phyloP scores from a whole-genome alignment of 2,888 invertebrate species.

The Eulithis prunata region DNA sequence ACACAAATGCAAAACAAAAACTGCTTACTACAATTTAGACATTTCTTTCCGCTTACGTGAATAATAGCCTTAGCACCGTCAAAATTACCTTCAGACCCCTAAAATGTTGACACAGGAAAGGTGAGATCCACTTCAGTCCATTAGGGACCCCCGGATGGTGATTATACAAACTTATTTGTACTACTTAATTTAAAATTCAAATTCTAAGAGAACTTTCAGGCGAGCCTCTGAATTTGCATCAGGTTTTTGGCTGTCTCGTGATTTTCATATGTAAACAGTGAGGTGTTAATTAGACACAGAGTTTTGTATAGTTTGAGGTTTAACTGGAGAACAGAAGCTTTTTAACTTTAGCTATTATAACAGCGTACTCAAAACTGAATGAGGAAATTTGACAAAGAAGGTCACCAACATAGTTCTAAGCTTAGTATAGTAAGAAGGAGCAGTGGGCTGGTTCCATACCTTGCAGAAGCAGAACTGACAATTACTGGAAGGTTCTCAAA shows the following conservation, averaged over 20 bases:
- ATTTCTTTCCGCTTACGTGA: neutral
- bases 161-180: slow-evolving; percentile 69
- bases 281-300: slow-evolving; percentile 11
- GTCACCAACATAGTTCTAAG: too few species aligned
- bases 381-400: too few species aligned
- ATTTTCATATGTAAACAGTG: slow-evolving; percentile 56
- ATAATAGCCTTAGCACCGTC: slow-evolving; percentile 7
- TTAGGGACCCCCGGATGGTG: slow-evolving; percentile 54
- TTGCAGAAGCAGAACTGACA: too few species aligned
- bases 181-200: slow-evolving; percentile 67
- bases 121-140: slow-evolving; percentile 51
- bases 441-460: too few species aligned
- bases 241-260: slow-evolving; percentile 52
- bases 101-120: slow-evolving; percentile 42
- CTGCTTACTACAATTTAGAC: neutral
- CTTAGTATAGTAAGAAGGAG: too few species aligned
- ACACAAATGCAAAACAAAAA: neutral
- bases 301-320: slow-evolving; percentile 7
- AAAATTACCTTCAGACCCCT: slow-evolving; percentile 38
- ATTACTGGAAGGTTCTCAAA: too few species aligned
- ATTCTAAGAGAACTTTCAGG: slow-evolving; percentile 61
- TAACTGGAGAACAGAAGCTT: neutral
- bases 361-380: neutral
- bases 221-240: slow-evolving; percentile 53
- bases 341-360: neutral